phyloP scores from a whole-genome alignment of 2,888 invertebrate genomes.

The Portevinia maculata region DNA sequence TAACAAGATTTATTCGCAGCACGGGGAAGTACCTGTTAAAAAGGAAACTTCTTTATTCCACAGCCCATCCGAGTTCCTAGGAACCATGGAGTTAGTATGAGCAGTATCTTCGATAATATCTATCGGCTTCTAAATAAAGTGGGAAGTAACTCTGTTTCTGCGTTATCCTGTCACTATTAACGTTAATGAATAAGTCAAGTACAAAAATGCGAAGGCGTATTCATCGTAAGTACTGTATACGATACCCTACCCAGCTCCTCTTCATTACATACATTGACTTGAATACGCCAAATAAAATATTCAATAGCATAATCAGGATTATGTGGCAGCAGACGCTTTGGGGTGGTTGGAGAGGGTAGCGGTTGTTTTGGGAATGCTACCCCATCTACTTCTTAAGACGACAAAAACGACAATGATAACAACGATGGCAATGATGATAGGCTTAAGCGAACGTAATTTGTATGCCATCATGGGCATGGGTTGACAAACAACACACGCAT shows the following conservation, averaged over 20 bases:
- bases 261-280: too few relatives aligned
- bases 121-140: slow-evolving; percentile 46
- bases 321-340: slow-evolving; percentile 34
- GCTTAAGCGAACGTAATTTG: slow-evolving; percentile 58
- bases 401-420: slow-evolving; percentile 6
- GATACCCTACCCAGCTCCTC: too few relatives aligned
- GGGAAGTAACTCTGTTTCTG: slow-evolving; percentile 51
- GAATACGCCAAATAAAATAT: slow-evolving; percentile 46
- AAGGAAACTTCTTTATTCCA: background rate
- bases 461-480: slow-evolving; percentile 22
- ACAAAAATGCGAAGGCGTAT: slow-evolving; percentile 13
- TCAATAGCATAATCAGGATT: slow-evolving; percentile 65
- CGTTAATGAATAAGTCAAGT: slow-evolving; percentile 70
- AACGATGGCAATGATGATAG: slow-evolving; percentile 36
- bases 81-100: background rate
- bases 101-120: slow-evolving; percentile 46
- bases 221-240: too few relatives aligned
- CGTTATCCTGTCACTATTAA: slow-evolving; percentile 65
- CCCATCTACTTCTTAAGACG: slow-evolving; percentile 7
- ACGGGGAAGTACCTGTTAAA: background rate
- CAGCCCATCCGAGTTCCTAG: background rate
- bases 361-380: slow-evolving; percentile 35
- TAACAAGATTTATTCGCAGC: slow-evolving; percentile 26
- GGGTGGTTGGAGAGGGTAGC: background rate
- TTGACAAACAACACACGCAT: slow-evolving; percentile 15